A percentile compares a stretch with the other conserved stretches of the same genome.
phyloP scores from a whole-genome alignment of 2,113 vertebrate species.

The Larimichthys polyactis region DNA sequence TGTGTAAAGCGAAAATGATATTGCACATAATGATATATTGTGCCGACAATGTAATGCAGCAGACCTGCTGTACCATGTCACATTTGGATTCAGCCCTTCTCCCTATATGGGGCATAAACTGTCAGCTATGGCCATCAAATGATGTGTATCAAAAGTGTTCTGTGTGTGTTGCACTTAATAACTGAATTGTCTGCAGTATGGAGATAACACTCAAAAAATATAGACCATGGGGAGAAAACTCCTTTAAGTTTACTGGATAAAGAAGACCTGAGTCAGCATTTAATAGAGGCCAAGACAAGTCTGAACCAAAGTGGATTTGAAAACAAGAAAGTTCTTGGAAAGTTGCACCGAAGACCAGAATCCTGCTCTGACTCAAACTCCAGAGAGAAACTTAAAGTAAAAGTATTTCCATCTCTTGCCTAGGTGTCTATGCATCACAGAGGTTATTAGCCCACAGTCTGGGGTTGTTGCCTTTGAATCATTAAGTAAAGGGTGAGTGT shows the following conservation, averaged over 20 bases:
- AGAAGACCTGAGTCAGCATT: constrained; percentile 21
- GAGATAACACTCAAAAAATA: background rate
- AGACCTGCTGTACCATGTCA: background rate
- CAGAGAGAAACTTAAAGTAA: constrained; percentile 32
- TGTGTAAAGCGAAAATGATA: background rate
- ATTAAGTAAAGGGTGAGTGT: constrained; percentile 79
- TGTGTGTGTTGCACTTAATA: background rate
- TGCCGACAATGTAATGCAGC: too few relatives aligned
- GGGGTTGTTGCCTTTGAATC: constrained; percentile 80
- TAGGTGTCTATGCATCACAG: constrained; percentile 62
- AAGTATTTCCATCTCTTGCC: constrained; percentile 38
- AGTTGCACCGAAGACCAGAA: constrained; percentile 16
- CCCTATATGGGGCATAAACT: background rate
- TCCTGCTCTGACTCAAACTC: constrained; percentile 12
- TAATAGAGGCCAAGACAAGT: constrained; percentile 22
- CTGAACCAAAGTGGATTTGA: constrained; percentile 2
- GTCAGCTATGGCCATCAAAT: background rate
- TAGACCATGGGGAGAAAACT: background rate
- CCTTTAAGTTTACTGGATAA: background rate
- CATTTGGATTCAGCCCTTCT: background rate
- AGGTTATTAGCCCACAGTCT: constrained; percentile 79
- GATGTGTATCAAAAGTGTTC: background rate
- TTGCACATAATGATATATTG: background rate
- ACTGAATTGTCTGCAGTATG: background rate
- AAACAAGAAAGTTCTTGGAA: constrained; percentile 30